These are phyloP conservation scores for Saguinus midas DNA, from an alignment of 2,113 vertebrate species.

Conservation along the genomic window DNA sequence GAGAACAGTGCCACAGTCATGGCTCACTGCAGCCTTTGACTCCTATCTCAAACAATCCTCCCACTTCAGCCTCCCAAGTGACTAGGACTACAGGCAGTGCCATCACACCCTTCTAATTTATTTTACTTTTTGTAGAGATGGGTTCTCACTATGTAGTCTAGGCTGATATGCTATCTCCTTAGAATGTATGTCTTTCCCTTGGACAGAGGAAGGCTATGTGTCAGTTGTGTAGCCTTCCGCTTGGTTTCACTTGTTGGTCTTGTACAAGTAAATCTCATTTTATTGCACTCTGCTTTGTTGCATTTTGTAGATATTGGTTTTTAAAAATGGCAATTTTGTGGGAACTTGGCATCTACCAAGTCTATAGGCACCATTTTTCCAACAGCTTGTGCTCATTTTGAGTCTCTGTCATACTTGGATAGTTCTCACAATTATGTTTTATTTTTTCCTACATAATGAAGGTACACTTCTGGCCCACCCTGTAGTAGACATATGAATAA, in stretches of 20 bases:
- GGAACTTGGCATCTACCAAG: background rate
- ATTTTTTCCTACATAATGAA: background rate
- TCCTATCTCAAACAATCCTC: no score
- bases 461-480: background rate
- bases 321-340: background rate
- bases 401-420: background rate
- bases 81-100: no score
- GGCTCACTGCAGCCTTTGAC: no score
- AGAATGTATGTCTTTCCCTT: background rate
- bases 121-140: no score
- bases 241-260: background rate
- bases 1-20: no score
- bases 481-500: background rate
- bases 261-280: background rate
- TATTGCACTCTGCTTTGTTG: background rate
- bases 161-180: background rate
- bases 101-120: no score
- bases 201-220: background rate
- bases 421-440: background rate
- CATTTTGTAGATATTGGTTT: background rate
- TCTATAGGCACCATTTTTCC: background rate
- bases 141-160: no score
- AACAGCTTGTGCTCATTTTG: background rate
- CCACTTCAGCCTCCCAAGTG: no score
- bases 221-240: background rate